Evolutionary conservation across 2,113 vertebrate genomes (phyloP), one percentile per base, ranked within the genome.

Genomic region (Rissa tridactyla): DNA sequence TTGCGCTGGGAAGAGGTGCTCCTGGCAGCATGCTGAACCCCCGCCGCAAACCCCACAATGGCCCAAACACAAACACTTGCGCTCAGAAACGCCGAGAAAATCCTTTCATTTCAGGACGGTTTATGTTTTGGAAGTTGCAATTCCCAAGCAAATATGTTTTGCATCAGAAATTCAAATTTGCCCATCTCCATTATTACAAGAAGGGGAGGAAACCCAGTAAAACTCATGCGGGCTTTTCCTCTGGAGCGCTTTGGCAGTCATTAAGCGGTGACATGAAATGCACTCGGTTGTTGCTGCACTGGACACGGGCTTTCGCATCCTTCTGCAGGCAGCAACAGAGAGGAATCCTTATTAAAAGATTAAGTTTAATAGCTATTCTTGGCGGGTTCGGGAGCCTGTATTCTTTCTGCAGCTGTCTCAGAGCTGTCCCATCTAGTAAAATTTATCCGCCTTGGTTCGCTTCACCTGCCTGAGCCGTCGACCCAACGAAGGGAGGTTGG

Each of bases 371-470:
- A 92, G 89, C 89, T 97, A 66, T 86, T 96, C 93, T 96, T 97
- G 94, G 89, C 47, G 1, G 90, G 29, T 52, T 38, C 4, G 3
- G 46, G 25, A 94, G 86, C 47, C 60, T 65, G 49, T 94, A 84
- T 96, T 95, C 94, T 89, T 95, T 94, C 94, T 92, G 80, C 96
- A 96, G 90, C 94, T 94, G 94, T 91, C 92, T 96, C 70, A 60
- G 91, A 89, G 84, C 77, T 89, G 88, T 89, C 94, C 86, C 94
- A 96, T 95, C 72, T 96, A 92, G 91, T 94, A 92, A 84, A 95
- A 87, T 92, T 82, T 85, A 96, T 62, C 94, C 0, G 32, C 60
- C 78, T 96, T 97, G 91, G 91, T 96, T 94, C 3, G 0, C 84
- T 97, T 97, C 91, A 96, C 92, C 92, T 97, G 89, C 94, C 78